Conservation (phyloP, 2,113 vertebrate species). For the Choloepus hoffmanni region DNA sequence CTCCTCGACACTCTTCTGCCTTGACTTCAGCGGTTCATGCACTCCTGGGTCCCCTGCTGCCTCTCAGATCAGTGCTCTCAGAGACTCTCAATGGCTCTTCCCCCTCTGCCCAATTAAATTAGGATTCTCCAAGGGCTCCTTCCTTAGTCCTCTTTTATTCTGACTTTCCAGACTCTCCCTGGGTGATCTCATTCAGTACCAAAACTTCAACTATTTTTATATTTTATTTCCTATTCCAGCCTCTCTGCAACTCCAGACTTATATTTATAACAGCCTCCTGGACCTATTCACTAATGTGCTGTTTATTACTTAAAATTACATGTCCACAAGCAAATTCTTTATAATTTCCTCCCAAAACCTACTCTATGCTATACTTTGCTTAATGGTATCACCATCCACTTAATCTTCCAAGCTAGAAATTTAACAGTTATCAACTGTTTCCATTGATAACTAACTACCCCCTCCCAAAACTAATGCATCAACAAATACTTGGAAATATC, state of each 20-base stretch:
- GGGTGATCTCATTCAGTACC: background rate
- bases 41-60: background rate
- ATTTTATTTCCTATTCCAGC: background rate
- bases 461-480: background rate
- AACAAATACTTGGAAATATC: background rate
- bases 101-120: background rate
- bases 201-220: background rate
- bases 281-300: background rate
- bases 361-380: background rate
- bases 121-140: background rate
- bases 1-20: background rate
- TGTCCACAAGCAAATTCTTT: background rate
- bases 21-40: background rate
- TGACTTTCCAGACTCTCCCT: background rate
- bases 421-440: background rate
- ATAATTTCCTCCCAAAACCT: background rate
- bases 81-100: background rate
- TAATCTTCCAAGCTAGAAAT: background rate
- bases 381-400: background rate
- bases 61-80: background rate
- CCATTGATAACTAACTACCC: too few species aligned
- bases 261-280: background rate
- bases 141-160: background rate
- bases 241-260: background rate
- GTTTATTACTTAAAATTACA: background rate